Conservation (phyloP, 2,888 invertebrate genomes). For the Aromia moschata region DNA sequence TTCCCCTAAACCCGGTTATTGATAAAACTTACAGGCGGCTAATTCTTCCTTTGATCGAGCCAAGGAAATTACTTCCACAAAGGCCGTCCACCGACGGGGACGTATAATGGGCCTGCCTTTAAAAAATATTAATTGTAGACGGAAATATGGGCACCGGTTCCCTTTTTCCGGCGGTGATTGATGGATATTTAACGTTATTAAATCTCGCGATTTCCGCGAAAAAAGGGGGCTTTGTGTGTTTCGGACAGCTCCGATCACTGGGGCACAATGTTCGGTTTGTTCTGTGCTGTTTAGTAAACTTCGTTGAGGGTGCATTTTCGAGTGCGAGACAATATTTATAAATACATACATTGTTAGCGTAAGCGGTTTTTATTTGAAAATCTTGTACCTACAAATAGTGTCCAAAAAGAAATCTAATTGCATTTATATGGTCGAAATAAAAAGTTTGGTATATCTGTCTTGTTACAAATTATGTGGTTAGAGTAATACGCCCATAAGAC, state of each 20-base stretch:
- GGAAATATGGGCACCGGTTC: constrained; percentile 14
- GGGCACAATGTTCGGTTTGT: constrained; percentile 6
- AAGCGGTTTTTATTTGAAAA: no score
- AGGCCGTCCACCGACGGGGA: not conserved
- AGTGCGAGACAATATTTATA: no score
- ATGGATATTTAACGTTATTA: constrained; percentile 24
- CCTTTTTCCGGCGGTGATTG: constrained; percentile 21
- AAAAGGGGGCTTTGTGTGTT: constrained; percentile 19
- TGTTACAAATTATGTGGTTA: no score
- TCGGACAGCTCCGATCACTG: constrained; percentile 15
- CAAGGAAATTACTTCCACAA: not conserved
- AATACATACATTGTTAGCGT: no score
- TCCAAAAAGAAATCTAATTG: no score
- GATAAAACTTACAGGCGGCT: constrained; percentile 14
- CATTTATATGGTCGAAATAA: no score
- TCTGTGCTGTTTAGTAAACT: not conserved
- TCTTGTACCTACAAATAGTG: no score
- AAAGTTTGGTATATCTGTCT: no score
- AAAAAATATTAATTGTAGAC: constrained; percentile 23
- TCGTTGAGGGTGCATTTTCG: no score
- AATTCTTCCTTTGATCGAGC: constrained; percentile 8
- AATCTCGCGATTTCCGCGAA: constrained; percentile 17
- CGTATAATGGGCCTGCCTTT: not conserved
- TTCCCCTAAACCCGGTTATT: constrained; percentile 22
- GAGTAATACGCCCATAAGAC: no score